Evolutionary conservation across 2,888 invertebrate genomes (phyloP).

Genomic region (Thyatira batis): DNA sequence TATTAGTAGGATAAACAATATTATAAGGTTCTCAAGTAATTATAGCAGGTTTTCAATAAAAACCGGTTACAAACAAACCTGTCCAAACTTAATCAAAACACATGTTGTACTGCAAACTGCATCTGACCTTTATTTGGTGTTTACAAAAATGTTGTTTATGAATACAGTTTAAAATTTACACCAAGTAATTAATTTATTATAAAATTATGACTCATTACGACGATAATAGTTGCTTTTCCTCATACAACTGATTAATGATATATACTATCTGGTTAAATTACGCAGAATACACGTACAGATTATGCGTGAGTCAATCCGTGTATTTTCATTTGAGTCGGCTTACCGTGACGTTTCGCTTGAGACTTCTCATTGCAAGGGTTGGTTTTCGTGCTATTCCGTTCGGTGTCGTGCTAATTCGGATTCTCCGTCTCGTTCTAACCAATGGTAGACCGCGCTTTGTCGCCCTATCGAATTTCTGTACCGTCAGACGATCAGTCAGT

Average conservation of each 20-base stretch:
- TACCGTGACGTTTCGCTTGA: slow-evolving; percentile 19
- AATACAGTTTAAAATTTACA: too few relatives aligned
- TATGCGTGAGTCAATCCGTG: not conserved
- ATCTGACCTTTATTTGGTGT: too few relatives aligned
- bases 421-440: slow-evolving; percentile 44
- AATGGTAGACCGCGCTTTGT: slow-evolving; percentile 30
- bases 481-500: slow-evolving; percentile 52
- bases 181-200: not conserved
- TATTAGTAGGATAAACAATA: too few relatives aligned
- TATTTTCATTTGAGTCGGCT: slow-evolving; percentile 4
- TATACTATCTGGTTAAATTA: not conserved
- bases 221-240: not conserved
- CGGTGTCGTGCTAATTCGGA: slow-evolving; percentile 31
- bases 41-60: too few relatives aligned
- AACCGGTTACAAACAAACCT: too few relatives aligned
- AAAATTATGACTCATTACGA: not conserved
- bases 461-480: slow-evolving; percentile 70
- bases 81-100: too few relatives aligned
- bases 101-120: too few relatives aligned
- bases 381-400: slow-evolving; percentile 40
- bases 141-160: too few relatives aligned
- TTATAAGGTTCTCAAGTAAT: too few relatives aligned
- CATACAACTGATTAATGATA: not conserved
- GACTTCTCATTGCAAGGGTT: slow-evolving; percentile 40
- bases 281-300: not conserved